phyloP scores from a whole-genome alignment of 2,888 invertebrate species.

The Leptarthrus brevirostris region DNA sequence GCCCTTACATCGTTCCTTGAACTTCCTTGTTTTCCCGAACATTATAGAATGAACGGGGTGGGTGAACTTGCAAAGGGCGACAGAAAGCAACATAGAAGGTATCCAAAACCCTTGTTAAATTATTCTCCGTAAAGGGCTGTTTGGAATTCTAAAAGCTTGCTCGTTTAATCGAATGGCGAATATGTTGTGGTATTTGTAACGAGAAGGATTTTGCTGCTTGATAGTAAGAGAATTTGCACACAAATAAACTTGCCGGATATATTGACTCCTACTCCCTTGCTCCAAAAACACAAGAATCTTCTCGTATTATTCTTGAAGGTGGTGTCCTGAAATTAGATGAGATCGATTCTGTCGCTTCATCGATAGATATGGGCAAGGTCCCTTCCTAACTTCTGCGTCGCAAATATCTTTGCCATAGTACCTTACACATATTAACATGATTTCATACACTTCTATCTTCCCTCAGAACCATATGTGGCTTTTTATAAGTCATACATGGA shows the following conservation, averaged over 20 bases:
- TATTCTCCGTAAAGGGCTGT: conserved; percentile 21
- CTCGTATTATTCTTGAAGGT: too few species aligned
- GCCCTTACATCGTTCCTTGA: conserved; percentile 24
- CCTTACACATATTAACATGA: conserved; percentile 20
- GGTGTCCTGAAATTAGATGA: conserved; percentile 32
- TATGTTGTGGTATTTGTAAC: background rate
- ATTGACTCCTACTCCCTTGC: background rate
- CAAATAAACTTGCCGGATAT: conserved; percentile 31
- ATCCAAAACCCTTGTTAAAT: conserved; percentile 39
- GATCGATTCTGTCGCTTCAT: background rate
- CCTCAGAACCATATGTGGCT: conserved; percentile 23
- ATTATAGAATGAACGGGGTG: background rate
- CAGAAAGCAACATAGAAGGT: conserved; percentile 23
- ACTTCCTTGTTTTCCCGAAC: background rate
- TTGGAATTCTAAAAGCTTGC: conserved; percentile 35
- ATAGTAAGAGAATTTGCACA: conserved; percentile 25
- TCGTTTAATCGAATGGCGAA: conserved; percentile 30
- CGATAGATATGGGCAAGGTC: conserved; percentile 3
- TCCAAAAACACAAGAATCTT: background rate
- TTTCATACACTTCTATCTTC: background rate
- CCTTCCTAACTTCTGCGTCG: background rate
- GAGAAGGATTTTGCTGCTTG: background rate
- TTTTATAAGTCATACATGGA: background rate
- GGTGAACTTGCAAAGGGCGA: conserved; percentile 2
- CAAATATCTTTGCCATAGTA: background rate